Evolutionary conservation across 1,140 invertebrate genomes (phyloP), one percentile per base, ranked within the genome.

Genomic region (Onthophagus taurus): DNA sequence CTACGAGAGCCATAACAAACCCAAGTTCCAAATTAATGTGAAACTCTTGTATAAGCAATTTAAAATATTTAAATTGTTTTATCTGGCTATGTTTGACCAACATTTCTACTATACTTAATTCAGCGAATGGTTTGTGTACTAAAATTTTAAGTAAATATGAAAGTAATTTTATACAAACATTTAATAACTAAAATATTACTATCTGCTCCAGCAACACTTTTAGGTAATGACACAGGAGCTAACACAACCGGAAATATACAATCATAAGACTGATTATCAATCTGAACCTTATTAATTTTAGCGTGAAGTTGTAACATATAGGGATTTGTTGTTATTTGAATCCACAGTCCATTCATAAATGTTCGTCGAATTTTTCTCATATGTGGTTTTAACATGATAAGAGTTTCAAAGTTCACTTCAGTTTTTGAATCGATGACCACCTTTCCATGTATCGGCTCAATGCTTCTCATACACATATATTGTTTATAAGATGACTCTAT

Each of bases 21-120:
- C 83, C 81, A 58, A 96, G 81, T 62, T 99, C 96, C 0, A 97
- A 80, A 67, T 95, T 95, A 2, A 99, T 73, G 55, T 92, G 86
- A 68, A 98, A 97, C 65, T 99, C 96, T 70, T 99, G 96, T 31
- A 99, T 78, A 3, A 95, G 71, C 26, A 96, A 74, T 66, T 88
- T 91, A 59, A 89, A 91, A 61, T 97, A 97, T 64, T 96, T 94
- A 60, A 89, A 95, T 63, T 98, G 92, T 23, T 81, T 78, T 3
- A 98, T 82, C 21, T 76, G 79, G 48, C 85, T 93, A 66, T 93
- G 85, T 57, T 90, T 87, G 61, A 89, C 83, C 20, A 90, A 68
- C 14, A 88, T 74, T 62, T 96, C 81, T 29, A 98, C 86, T 51
- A 96, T 80, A 64, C 89, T 92, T 43, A 94, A 68, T 70, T 99